phyloP scores from a whole-genome alignment of 2,797 vertebrate species.

The Rallus crepitans region DNA sequence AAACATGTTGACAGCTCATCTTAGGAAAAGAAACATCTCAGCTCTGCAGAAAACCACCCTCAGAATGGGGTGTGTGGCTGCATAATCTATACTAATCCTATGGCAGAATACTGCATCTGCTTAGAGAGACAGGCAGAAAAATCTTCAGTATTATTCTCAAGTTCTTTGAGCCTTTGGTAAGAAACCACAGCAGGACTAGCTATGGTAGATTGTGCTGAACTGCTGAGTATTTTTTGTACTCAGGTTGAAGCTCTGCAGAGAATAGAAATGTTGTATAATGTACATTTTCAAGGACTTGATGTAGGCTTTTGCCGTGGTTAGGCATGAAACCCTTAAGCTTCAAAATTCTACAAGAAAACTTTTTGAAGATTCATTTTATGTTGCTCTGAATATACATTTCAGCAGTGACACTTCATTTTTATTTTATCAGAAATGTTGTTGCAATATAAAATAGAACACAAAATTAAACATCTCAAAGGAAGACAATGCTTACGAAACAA shows the following conservation, averaged over 20 bases:
- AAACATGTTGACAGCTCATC: constrained; percentile 29
- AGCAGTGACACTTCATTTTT: not conserved
- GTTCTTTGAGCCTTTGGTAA: not conserved
- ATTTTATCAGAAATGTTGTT: not conserved
- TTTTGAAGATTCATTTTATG: not conserved
- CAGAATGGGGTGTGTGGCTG: not conserved
- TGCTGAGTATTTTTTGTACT: not conserved
- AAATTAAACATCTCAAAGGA: constrained; percentile 14
- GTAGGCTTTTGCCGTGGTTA: not conserved
- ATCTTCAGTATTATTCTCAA: not conserved
- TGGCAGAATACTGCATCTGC: not conserved
- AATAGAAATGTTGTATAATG: not conserved
- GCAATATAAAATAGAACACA: not conserved
- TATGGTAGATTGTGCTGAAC: not conserved
- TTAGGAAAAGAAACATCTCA: constrained; percentile 27
- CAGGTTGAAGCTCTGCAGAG: not conserved
- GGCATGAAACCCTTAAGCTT: not conserved
- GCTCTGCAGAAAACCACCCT: constrained; percentile 24
- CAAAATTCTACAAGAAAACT: not conserved
- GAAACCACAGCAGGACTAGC: not conserved
- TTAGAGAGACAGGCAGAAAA: constrained; percentile 17
- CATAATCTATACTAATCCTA: not conserved
- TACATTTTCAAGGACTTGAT: not conserved
- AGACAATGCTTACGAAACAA: not conserved
- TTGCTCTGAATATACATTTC: not conserved